Conservation (phyloP, 2,113 vertebrate species). For the Tonatia bakeri region DNA sequence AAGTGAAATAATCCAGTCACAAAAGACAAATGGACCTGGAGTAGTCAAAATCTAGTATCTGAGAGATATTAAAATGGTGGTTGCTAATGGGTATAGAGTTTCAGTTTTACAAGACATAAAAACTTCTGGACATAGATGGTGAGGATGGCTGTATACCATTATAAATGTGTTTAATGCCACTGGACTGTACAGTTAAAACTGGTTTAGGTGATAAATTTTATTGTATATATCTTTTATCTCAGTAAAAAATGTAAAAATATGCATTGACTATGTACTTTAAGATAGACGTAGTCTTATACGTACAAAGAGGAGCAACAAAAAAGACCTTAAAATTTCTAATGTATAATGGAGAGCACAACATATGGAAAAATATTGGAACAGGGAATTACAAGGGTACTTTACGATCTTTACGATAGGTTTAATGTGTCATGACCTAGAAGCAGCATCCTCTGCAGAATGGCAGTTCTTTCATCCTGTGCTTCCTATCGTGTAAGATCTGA, state of each 20-base stretch:
- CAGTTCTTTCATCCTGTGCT: neutral
- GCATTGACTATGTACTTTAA: neutral
- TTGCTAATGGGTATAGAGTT: neutral
- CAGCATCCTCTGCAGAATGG: neutral
- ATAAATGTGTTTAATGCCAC: neutral
- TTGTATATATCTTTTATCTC: neutral
- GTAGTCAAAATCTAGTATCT: neutral
- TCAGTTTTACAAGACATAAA: neutral
- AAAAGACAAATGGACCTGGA: neutral
- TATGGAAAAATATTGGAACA: neutral
- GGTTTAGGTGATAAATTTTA: neutral
- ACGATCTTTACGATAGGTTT: no score
- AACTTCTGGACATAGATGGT: neutral
- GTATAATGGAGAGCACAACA: neutral
- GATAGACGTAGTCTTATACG: neutral
- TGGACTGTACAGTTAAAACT: neutral
- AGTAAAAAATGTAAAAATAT: neutral
- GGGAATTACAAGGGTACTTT: neutral
- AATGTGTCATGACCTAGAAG: no score
- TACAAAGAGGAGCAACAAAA: neutral
- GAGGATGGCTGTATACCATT: neutral
- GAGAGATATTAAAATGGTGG: neutral
- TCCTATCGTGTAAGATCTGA: neutral
- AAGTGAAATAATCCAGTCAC: neutral
- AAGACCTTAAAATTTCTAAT: neutral